Evolutionary conservation across 2,888 invertebrate genomes (phyloP), one percentile per base, ranked within the genome.

Genomic region (Anagyrus pseudococci): DNA sequence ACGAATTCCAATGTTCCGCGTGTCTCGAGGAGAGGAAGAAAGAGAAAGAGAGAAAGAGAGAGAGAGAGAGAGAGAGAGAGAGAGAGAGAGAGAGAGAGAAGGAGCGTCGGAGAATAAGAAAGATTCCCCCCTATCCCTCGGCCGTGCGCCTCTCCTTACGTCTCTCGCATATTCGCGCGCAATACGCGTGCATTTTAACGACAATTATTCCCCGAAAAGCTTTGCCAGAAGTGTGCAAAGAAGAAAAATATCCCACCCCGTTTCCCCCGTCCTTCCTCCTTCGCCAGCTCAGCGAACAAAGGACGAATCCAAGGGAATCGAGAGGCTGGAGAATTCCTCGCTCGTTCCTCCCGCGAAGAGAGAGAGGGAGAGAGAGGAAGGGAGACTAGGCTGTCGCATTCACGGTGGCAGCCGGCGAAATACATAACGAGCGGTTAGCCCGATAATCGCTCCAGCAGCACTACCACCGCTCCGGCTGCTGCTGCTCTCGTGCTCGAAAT

Each of bases 371-470:
- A 22, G 26, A 4, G 48, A 48, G 41, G 40, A 41, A 41, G 20
- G 33, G 33, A 37, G 33, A 13, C 33, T 10, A 15, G 33, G 15
- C 10, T 37, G 33, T 6, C 50, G 44, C 37, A 26, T 46, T 56
- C 49, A 19, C 40, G 50, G 20, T 40, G 44, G 61, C 48, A 41
- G 29, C 15, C 3, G 33, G 49, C 4, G 61, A 61, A 61, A 61
- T 61, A 61, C 55, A 56, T 56, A 56, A 56, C 55, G 50, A 46
- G 62, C 62, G 41, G 57, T 57, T 57, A 57, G 52, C 23, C 40
- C 47, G 62, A 62, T 62, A 62, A 62, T 62, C 62, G 62, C 62
- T 53, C 23, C 25, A 10, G 33, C 33, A 29, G 29, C 10, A 29
- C 10, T 29, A 10, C 29, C 4, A 29, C 29, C 29, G 29, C 29